Conservation (phyloP, 2,113 vertebrate species). For the Dicrurus megarhynchus region DNA sequence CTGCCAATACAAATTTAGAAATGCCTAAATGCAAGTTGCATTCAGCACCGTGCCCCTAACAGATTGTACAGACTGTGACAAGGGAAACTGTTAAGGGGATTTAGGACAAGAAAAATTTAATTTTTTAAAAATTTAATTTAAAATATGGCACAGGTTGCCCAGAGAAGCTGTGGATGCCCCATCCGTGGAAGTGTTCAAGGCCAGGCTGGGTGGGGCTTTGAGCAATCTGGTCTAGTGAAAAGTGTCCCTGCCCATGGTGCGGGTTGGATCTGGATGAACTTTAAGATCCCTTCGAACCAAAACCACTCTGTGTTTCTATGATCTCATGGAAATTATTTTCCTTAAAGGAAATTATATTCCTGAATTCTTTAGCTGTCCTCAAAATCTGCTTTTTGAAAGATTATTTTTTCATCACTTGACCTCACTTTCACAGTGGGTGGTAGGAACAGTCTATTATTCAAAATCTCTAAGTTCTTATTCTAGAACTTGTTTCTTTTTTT, state of each 20-base stretch:
- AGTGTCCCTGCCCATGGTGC: neutral
- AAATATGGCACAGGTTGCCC: neutral
- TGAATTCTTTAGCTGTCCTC: neutral
- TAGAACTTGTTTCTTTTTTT: neutral
- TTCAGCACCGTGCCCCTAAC: fast-evolving
- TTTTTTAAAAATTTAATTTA: neutral
- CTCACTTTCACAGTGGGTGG: neutral
- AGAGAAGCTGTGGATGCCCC: neutral
- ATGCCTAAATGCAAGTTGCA: neutral
- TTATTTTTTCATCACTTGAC: neutral
- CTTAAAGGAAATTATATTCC: neutral
- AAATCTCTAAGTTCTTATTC: neutral
- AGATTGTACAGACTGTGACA: neutral
- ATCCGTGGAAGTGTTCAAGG: neutral
- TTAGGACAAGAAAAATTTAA: neutral
- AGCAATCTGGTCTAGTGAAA: neutral
- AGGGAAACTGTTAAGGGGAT: neutral
- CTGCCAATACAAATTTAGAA: neutral
- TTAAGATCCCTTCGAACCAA: neutral
- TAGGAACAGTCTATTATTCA: neutral
- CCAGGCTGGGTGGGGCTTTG: neutral
- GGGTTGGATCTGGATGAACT: neutral
- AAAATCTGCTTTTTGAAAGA: neutral
- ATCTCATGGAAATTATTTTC: neutral
- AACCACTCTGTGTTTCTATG: neutral